Conservation (phyloP, 2,113 vertebrate genomes). For the Edolisoma coerulescens region DNA sequence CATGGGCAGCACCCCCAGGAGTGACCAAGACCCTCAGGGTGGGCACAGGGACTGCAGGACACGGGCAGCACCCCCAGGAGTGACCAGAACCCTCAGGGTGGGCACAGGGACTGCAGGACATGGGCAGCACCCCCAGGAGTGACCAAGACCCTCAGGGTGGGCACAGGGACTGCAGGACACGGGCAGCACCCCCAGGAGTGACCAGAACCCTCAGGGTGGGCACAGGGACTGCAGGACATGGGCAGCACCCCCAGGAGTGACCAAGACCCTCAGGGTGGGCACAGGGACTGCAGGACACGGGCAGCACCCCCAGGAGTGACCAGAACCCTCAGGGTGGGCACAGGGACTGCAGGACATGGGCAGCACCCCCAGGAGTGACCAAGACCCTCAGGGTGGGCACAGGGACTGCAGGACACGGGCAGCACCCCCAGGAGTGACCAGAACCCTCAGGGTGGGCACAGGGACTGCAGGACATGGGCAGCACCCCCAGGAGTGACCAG, state of each 20-base stretch:
- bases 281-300: rapidly evolving
- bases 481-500: rapidly evolving
- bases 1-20: rapidly evolving
- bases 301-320: neutral
- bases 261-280: constrained; percentile 40
- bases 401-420: rapidly evolving
- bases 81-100: constrained; percentile 44
- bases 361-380: neutral
- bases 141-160: constrained; percentile 42
- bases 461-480: rapidly evolving
- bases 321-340: constrained; percentile 40
- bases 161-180: neutral
- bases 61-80: rapidly evolving
- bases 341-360: rapidly evolving
- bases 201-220: constrained; percentile 41
- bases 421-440: rapidly evolving
- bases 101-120: neutral
- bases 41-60: neutral
- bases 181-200: rapidly evolving
- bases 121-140: rapidly evolving
- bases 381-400: constrained; percentile 41
- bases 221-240: neutral
- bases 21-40: constrained; percentile 42
- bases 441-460: neutral
- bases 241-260: rapidly evolving